phyloP scores from a whole-genome alignment of 1,140 invertebrate genomes.

The Antheraea pernyi region DNA sequence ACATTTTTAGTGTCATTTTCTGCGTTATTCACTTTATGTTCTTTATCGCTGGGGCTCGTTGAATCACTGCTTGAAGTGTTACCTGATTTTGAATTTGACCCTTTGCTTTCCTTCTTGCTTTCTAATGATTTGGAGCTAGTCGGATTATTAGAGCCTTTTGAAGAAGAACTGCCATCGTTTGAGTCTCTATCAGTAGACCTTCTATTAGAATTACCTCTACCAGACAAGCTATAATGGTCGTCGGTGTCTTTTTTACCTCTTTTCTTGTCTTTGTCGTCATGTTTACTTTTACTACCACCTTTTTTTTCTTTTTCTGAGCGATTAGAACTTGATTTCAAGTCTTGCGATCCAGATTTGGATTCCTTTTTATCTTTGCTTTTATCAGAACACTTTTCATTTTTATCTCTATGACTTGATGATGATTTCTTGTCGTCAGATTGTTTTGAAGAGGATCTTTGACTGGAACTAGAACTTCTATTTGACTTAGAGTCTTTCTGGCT shows the following conservation, averaged over 20 bases:
- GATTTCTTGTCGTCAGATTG: conserved; percentile 64
- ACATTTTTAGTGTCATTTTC: conserved; percentile 7
- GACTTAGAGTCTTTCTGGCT: conserved; percentile 65
- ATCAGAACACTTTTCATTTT: conserved; percentile 56
- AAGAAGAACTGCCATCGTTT: conserved; percentile 78
- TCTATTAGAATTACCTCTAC: conserved; percentile 68
- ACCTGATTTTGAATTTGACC: conserved; percentile 65
- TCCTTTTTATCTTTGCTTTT: conserved; percentile 72
- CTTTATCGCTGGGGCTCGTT: conserved; percentile 70
- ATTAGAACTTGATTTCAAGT: conserved; percentile 60
- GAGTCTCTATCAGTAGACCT: conserved; percentile 81
- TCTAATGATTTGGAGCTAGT: conserved; percentile 57
- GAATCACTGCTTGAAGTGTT: conserved; percentile 67
- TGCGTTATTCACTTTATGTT: conserved; percentile 18
- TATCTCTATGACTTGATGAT: conserved; percentile 53
- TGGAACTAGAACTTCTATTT: conserved; percentile 65
- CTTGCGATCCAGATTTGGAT: conserved; percentile 59
- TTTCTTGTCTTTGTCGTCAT: conserved; percentile 69
- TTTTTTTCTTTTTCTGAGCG: conserved; percentile 72
- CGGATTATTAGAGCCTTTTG: conserved; percentile 63
- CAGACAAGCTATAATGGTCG: conserved; percentile 80
- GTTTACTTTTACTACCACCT: conserved; percentile 60
- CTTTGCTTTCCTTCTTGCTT: conserved; percentile 59
- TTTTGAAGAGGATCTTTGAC: conserved; percentile 64
- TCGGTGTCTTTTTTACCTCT: conserved; percentile 76